Percentiles rank a stretch among this genome's conserved stretches.
Evolutionary conservation across 2,113 vertebrate species (phyloP).

Genomic region (Damaliscus lunatus): DNA sequence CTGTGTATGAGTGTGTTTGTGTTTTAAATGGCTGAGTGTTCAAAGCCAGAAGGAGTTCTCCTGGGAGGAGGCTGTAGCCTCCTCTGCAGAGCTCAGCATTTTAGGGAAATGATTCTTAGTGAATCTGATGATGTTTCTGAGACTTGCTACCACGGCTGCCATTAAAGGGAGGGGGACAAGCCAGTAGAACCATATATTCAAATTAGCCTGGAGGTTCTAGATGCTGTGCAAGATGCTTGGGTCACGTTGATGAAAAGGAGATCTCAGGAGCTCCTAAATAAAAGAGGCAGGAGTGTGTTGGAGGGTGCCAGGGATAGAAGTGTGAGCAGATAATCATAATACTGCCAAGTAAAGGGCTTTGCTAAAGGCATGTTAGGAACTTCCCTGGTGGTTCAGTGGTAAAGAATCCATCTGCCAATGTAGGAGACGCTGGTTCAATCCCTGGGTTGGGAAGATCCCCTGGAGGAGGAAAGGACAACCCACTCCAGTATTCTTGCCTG

Average conservation of each 20-base stretch:
- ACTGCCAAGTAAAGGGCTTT: not conserved
- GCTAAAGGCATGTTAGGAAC: not conserved
- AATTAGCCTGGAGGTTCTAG: not conserved
- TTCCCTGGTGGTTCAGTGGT: not conserved
- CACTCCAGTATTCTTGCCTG: not conserved
- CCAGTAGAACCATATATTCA: not conserved
- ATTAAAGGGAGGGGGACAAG: not conserved
- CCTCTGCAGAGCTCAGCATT: conserved; percentile 64
- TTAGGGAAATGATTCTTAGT: not conserved
- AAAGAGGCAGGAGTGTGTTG: not conserved
- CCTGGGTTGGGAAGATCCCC: not conserved
- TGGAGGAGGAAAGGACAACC: not conserved
- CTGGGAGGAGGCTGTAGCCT: conserved; percentile 62
- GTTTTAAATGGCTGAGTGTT: conserved; percentile 74
- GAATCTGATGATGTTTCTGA: not conserved
- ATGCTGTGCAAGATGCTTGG: not conserved
- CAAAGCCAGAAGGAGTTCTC: conserved; percentile 74
- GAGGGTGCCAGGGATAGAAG: accelerated
- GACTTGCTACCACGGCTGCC: not conserved
- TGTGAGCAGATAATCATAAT: not conserved
- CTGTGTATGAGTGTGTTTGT: conserved; percentile 9
- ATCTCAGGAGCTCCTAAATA: not conserved
- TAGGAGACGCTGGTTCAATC: not conserved
- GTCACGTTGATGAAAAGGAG: not conserved
- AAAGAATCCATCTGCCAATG: not conserved